Evolutionary conservation across 2,888 invertebrate genomes (phyloP), one percentile per base, ranked within the genome.

Genomic region (Eilema sororculum): DNA sequence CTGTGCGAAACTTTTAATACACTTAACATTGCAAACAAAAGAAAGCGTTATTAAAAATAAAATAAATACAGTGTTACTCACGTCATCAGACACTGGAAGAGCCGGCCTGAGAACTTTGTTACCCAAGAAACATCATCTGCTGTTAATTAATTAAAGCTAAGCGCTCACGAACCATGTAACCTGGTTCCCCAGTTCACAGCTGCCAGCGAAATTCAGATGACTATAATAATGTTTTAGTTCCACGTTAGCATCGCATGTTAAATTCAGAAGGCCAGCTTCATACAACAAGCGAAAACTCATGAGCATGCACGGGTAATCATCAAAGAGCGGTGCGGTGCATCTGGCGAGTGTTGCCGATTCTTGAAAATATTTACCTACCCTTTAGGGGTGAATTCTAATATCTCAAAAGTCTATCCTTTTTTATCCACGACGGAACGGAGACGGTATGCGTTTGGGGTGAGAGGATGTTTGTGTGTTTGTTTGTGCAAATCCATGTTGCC

Each of bases 151-250:
- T 62, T 62, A 57, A 65, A 57, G 16, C 63, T n/a, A 52, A 41
- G 63, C 41, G 52, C 52, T 41, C 25, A 30, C n/a, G 33, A 57
- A 37, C 20, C 24, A 57, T 33, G 65, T 65, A 65, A 57, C 65
- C 65, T 57, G 30, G 16, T 57, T 57, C 24, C 65, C 57, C 24
- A 65, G 65, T 65, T 65, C 65, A 33, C 65, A 65, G 65, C 33
- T 33, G 3, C 16, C 24, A 65, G 57, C 65, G 56, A 65, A 65
- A 57, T 57, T 57, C 57, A 37, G 65, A 22, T 57, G 65, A 65
- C 56, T 65, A 24, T 60, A 20, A 60, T 30, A 20, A 52, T 41
- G 24, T 3, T 41, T 62, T 62, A 25, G 62, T 41, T 62, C 62
- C 62, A 62, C 62, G 52, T 52, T 52, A 52, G 52, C 52, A n/a